A percentile compares a stretch with the other conserved stretches of the same genome.
Evolutionary conservation across 1,140 invertebrate genomes (phyloP).

Genomic region (Drosophila albomicans): DNA sequence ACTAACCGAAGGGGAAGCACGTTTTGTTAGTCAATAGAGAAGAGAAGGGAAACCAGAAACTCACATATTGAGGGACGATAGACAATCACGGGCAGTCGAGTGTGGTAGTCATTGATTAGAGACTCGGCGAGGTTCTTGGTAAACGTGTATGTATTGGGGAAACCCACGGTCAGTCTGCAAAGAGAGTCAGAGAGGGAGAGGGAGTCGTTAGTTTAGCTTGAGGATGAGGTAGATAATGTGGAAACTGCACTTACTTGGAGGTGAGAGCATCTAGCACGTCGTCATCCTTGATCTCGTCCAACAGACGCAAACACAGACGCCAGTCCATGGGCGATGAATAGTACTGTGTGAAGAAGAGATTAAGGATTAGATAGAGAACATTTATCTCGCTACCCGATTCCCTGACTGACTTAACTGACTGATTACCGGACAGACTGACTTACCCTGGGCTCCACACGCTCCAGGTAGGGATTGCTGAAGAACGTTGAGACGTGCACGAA

Average conservation of each 20-base stretch:
- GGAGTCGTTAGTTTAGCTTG: background rate
- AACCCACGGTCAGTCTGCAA: slow-evolving; percentile 87
- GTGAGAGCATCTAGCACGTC: slow-evolving; percentile 59
- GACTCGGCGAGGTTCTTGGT: slow-evolving; percentile 93
- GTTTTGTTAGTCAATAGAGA: background rate
- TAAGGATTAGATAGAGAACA: no score
- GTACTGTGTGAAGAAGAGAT: slow-evolving; percentile 32
- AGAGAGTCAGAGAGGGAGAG: background rate
- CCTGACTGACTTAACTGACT: no score
- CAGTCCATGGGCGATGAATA: slow-evolving; percentile 81
- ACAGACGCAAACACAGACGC: slow-evolving; percentile 65
- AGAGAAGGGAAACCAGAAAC: background rate
- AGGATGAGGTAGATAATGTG: background rate
- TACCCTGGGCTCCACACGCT: slow-evolving; percentile 89
- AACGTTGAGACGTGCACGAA: slow-evolving; percentile 90
- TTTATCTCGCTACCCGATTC: no score
- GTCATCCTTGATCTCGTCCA: slow-evolving; percentile 60
- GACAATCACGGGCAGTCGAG: slow-evolving; percentile 91
- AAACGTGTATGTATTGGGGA: slow-evolving; percentile 95
- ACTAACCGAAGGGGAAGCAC: slow-evolving; percentile 28
- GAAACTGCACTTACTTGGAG: slow-evolving; percentile 58
- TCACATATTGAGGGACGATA: slow-evolving; percentile 94
- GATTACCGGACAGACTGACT: slow-evolving; percentile 73
- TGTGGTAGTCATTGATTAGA: slow-evolving; percentile 89
- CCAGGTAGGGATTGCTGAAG: slow-evolving; percentile 91